Conservation (phyloP, 1,140 invertebrate genomes). For the Phymorhynchus buccinoides region DNA sequence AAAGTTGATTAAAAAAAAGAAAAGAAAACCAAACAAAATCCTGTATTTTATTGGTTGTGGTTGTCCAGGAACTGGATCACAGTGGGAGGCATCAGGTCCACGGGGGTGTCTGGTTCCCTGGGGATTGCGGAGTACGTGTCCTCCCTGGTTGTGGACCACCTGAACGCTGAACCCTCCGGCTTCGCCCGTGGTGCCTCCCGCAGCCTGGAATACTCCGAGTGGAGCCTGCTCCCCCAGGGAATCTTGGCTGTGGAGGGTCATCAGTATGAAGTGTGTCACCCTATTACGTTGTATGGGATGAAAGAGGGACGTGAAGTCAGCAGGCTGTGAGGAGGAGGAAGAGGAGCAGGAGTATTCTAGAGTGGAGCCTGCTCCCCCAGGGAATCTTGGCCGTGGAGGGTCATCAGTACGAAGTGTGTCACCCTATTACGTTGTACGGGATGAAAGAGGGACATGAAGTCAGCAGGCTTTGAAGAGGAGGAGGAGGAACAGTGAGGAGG, state of each 20-base stretch:
- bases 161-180: constrained; percentile 51
- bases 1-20: too few species aligned
- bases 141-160: constrained; percentile 36
- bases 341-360: too few species aligned
- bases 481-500: too few species aligned
- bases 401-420: constrained; percentile 48
- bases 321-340: constrained; percentile 19
- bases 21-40: too few species aligned
- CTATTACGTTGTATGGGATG: constrained; percentile 47
- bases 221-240: constrained; percentile 41
- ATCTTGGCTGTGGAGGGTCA: constrained; percentile 42
- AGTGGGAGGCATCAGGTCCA: constrained; percentile 64
- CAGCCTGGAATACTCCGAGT: constrained; percentile 37
- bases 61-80: constrained; percentile 60
- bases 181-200: not conserved
- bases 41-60: too few species aligned
- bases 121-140: constrained; percentile 56
- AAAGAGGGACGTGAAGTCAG: not conserved
- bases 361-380: not conserved
- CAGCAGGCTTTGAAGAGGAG: constrained; percentile 20
- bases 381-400: constrained; percentile 44
- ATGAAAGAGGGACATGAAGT: not conserved
- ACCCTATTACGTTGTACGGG: constrained; percentile 52
- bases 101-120: constrained; percentile 60
- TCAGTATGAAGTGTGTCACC: constrained; percentile 53